Percentiles rank a stretch among this genome's conserved stretches.
Conservation (phyloP, 2,888 invertebrate genomes). For the Melinaea marsaeus region DNA sequence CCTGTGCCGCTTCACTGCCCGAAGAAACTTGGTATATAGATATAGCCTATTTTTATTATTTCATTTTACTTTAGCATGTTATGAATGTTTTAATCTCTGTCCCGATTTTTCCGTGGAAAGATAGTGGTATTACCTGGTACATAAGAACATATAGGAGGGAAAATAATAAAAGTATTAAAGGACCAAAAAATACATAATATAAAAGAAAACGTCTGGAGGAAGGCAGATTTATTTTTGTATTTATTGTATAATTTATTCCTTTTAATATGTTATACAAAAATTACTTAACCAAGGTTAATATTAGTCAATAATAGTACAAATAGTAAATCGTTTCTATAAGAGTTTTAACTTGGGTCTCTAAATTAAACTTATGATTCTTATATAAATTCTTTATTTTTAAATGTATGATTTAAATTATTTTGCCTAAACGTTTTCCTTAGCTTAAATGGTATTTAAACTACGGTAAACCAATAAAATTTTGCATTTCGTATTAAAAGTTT, state of each 20-base stretch:
- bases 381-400: neutral
- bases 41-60: slow-evolving; percentile 74
- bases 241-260: neutral
- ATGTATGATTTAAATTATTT: neutral
- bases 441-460: neutral
- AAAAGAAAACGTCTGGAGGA: neutral
- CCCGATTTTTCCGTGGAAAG: slow-evolving; percentile 37
- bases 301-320: too few relatives aligned
- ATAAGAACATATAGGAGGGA: slow-evolving; percentile 18
- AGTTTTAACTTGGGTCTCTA: too few relatives aligned
- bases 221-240: slow-evolving; percentile 2
- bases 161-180: slow-evolving; percentile 9
- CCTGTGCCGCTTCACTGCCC: slow-evolving; percentile 68
- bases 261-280: neutral
- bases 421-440: neutral
- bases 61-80: slow-evolving; percentile 58
- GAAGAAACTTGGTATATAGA: slow-evolving; percentile 64
- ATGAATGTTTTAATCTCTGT: slow-evolving; percentile 62
- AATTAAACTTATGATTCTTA: neutral
- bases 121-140: slow-evolving; percentile 31
- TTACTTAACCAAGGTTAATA: too few relatives aligned
- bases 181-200: slow-evolving; percentile 2
- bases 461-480: slow-evolving; percentile 5
- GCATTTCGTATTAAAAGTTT: slow-evolving; percentile 2
- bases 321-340: too few relatives aligned